These are phyloP conservation scores for Baronia brevicornis DNA, from an alignment of 2,888 invertebrate genomes.

Conservation along the genomic window DNA sequence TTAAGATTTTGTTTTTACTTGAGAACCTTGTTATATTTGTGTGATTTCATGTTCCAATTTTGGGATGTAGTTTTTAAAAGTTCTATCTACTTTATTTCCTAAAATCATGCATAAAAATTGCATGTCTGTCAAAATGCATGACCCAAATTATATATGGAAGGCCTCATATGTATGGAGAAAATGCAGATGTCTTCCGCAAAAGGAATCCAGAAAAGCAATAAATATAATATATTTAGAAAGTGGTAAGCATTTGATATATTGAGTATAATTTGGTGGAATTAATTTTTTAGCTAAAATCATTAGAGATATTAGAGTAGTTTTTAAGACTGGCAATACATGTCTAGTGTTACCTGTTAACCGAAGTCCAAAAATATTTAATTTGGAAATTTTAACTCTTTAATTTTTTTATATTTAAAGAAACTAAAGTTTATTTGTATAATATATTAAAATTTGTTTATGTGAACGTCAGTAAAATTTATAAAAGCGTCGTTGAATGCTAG, in stretches of 20 bases:
- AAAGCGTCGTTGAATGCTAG: no score
- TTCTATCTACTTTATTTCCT: background rate
- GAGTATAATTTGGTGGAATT: conserved; percentile 14
- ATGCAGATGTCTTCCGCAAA: conserved; percentile 51
- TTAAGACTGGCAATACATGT: background rate
- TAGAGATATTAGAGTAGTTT: conserved; percentile 1
- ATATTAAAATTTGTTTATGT: no score
- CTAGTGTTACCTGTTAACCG: no score
- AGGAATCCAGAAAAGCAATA: conserved; percentile 52
- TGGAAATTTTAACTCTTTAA: no score
- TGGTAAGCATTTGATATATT: conserved; percentile 14
- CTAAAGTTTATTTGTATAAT: no score
- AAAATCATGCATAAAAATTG: background rate
- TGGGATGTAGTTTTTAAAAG: conserved; percentile 14
- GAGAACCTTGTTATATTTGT: no score
- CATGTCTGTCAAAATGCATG: background rate
- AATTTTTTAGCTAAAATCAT: conserved; percentile 14
- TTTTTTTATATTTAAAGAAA: no score
- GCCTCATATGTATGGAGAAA: conserved; percentile 2
- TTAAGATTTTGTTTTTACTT: no score
- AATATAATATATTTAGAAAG: conserved; percentile 14
- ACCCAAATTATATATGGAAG: no score
- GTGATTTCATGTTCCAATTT: no score
- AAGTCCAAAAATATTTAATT: no score
- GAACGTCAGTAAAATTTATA: no score